Evolutionary conservation across 2,797 vertebrate genomes (phyloP).

Genomic region (Adelosebastes latens): DNA sequence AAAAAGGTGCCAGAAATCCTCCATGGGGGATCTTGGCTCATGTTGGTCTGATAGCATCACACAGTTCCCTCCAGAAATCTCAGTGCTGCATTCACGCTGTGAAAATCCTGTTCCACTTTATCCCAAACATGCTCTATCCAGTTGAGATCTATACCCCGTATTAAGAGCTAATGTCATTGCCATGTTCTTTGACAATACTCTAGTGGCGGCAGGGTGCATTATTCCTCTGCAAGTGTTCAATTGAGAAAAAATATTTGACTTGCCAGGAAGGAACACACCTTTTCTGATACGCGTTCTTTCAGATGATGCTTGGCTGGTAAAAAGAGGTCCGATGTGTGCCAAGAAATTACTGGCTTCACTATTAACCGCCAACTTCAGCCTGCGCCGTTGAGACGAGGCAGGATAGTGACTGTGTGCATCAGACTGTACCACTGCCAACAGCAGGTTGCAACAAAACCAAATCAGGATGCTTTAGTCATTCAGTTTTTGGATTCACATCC

Average conservation of each 20-base stretch:
- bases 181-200: conserved; percentile 15
- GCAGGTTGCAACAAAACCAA: conserved; percentile 13
- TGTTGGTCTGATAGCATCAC: conserved; percentile 38
- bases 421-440: conserved; percentile 11
- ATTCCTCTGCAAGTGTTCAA: neutral
- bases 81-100: conserved; percentile 43
- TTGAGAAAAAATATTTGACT: neutral
- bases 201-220: neutral
- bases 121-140: conserved; percentile 16
- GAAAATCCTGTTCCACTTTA: conserved; percentile 38
- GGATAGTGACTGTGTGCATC: neutral
- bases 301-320: neutral
- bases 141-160: neutral
- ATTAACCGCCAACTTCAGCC: neutral
- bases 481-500: neutral
- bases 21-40: conserved; percentile 1
- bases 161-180: conserved; percentile 18
- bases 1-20: conserved; percentile 21
- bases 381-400: neutral
- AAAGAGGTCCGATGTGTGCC: neutral
- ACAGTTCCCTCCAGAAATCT: conserved; percentile 27
- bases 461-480: conserved; percentile 6
- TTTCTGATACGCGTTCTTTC: neutral
- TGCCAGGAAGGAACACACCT: neutral
- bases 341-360: neutral